These are phyloP conservation scores for Axis porcinus DNA, from an alignment of 2,113 vertebrate genomes.

Conservation along the genomic window DNA sequence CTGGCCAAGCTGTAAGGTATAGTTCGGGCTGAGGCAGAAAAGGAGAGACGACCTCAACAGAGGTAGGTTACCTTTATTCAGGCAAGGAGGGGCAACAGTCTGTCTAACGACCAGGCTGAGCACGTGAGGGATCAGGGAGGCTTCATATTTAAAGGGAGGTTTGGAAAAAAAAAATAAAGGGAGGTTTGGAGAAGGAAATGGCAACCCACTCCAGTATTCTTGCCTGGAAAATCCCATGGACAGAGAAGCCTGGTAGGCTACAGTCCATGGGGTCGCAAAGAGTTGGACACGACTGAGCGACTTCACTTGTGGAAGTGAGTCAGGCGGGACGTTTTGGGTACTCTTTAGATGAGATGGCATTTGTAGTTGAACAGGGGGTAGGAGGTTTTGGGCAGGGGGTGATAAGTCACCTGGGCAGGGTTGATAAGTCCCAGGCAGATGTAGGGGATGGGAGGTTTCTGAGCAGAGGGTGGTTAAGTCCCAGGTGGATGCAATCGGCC, in stretches of 20 bases:
- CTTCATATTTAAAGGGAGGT: not conserved
- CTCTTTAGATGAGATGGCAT: not conserved
- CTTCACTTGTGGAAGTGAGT: not conserved
- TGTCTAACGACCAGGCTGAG: not conserved
- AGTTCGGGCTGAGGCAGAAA: not conserved
- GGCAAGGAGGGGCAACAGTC: not conserved
- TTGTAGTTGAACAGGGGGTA: not conserved
- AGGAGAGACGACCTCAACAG: not conserved
- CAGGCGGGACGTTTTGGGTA: not conserved
- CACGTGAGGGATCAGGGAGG: rapidly evolving
- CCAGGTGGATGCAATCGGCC: not conserved
- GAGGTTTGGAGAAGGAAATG: not conserved
- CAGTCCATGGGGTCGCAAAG: too few relatives aligned
- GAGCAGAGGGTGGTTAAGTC: not conserved
- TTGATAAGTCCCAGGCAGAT: not conserved
- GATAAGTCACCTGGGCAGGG: not conserved
- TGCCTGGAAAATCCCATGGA: too few relatives aligned
- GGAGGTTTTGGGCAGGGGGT: not conserved
- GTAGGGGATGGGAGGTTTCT: not conserved
- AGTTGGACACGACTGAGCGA: too few relatives aligned
- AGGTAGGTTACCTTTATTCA: not conserved
- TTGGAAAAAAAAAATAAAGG: not conserved
- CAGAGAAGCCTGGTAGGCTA: too few relatives aligned
- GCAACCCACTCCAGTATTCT: too few relatives aligned
- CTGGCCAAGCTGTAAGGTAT: not conserved